These are phyloP conservation scores for Toxonevra muliebris DNA, from an alignment of 2,888 invertebrate genomes.

Conservation along the genomic window DNA sequence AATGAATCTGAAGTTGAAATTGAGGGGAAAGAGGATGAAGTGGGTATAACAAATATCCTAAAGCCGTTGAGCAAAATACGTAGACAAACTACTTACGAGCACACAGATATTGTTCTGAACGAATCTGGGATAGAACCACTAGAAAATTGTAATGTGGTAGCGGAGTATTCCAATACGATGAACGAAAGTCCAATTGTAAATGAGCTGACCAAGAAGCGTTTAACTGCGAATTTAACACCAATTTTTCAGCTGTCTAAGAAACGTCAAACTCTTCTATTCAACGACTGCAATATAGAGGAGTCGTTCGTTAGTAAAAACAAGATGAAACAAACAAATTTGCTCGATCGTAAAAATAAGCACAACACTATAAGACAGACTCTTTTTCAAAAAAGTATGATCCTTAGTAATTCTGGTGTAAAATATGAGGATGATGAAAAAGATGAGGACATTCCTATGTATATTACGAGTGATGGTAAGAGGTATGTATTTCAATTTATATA, in stretches of 20 bases:
- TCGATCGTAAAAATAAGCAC: no score
- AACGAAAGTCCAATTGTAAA: slow-evolving; percentile 10
- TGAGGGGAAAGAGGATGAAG: no score
- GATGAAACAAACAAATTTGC: no score
- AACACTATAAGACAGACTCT: no score
- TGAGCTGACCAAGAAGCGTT: slow-evolving; percentile 30
- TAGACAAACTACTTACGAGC: background rate
- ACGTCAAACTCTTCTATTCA: slow-evolving; percentile 40
- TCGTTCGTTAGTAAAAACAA: background rate
- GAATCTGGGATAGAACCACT: background rate
- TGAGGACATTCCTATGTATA: background rate
- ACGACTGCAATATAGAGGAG: slow-evolving; percentile 34
- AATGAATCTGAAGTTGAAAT: background rate
- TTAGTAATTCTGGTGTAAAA: no score
- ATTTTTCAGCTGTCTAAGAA: slow-evolving; percentile 50
- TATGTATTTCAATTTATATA: background rate
- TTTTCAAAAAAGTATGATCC: no score
- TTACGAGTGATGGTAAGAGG: background rate
- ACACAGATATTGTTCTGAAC: background rate
- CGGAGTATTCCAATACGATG: background rate
- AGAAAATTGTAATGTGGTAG: background rate
- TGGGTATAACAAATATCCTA: no score
- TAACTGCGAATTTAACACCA: slow-evolving; percentile 47
- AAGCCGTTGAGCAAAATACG: no score
- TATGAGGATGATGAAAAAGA: background rate